Conservation (phyloP, 23 tunicate genomes). For the Corella eumyota region DNA sequence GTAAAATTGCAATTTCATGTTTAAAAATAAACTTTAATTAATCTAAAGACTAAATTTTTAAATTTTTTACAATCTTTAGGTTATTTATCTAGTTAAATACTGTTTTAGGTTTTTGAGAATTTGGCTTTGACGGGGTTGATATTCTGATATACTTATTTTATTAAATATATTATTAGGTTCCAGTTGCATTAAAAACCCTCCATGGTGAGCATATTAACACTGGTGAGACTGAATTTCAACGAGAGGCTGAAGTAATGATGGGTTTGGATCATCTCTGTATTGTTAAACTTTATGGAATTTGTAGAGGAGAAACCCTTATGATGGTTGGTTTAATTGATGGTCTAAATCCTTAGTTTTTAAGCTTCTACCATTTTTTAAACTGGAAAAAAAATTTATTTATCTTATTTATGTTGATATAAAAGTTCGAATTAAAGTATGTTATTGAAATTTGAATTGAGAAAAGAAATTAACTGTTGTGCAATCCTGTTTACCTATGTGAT, state of each 20-base stretch:
- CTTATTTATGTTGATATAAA: no score
- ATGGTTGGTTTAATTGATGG: constrained; percentile 48
- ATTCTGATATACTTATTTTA: no score
- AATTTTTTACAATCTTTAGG: background rate
- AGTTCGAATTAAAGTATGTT: no score
- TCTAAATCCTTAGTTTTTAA: background rate
- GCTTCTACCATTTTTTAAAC: background rate
- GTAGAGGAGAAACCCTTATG: constrained; percentile 86
- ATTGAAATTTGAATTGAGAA: no score
- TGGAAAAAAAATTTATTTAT: background rate
- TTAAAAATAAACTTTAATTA: background rate
- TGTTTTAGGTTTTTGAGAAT: no score
- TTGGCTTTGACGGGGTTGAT: no score
- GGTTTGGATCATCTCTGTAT: constrained; percentile 84
- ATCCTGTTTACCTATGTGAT: no score
- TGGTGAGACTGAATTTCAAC: constrained; percentile 87
- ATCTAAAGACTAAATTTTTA: background rate
- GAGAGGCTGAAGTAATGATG: constrained; percentile 98
- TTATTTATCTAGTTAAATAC: no score
- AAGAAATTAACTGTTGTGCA: no score
- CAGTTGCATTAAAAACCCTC: constrained; percentile 93
- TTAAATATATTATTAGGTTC: constrained; percentile 58
- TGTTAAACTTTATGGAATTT: constrained; percentile 93
- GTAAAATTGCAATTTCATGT: background rate
- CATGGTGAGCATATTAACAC: constrained; percentile 87